Base-by-base conservation (phyloP, 2,113 vertebrate genomes). In the Dascyllus trimaculatus region DNA sequence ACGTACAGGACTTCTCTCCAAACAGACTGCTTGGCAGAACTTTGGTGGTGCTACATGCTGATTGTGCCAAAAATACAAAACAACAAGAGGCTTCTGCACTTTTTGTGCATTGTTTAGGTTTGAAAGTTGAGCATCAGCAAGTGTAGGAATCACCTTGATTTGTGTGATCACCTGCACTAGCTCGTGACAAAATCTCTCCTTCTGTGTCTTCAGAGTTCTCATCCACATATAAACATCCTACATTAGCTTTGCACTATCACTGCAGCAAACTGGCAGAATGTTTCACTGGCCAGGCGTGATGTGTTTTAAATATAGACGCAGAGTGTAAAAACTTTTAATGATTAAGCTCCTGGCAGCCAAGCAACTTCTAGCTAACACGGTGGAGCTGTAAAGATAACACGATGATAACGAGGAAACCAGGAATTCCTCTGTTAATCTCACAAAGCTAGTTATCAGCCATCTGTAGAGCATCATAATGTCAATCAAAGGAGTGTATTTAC, bases 1-100 rank as follows among this genome's bases (percentile, higher is more conserved):
- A 80, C 49, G 58, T 65, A 59, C 29, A 81, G 65, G 74, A 80
- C 71, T 72, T 81, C 45, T 83, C 61, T 84, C 65, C 72, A 75
- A 73, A 82, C 63, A 77, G 69, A 68, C 76, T 83, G 78, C 71
- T 84, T 75, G 71, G 67, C 82, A 88, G 77, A 73, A 71, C 59
- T 86, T 75, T 77, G 66, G 24, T 26, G 89, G 88, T 90, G 87
- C 90, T 89, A 89, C 82, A 71, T 54, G 81, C 51, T 65, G 75
- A 90, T 26, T 84, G 91, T 91, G 82, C 90, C 89, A 92, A 92
- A n/a, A 91, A 78, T 29, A 75, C 35, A 64, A 45, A 66, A 67
- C 40, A 43, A 43, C 40, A 43, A 68, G 62, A 3, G 32, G 51
- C 64, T 65, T 80, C 67, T 75, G 71, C 69, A 81, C 78, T 83